phyloP scores from a whole-genome alignment of 2,797 vertebrate species.

The Neosilurus mollespiculum region DNA sequence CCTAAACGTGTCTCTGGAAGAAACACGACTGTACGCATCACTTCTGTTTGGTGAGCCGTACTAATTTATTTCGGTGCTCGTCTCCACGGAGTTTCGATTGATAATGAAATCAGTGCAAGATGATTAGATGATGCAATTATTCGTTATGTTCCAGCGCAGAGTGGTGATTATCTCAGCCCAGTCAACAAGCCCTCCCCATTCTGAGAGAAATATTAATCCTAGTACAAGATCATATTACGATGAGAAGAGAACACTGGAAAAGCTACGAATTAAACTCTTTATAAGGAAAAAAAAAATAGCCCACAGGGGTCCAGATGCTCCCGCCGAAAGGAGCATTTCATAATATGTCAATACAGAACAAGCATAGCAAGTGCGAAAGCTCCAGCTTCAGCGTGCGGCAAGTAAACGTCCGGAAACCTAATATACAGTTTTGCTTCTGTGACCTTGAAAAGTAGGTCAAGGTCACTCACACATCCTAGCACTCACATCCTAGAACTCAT shows the following conservation, averaged over 20 bases:
- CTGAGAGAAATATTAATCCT: conserved; percentile 17
- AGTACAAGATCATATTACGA: background rate
- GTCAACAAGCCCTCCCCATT: conserved; percentile 27
- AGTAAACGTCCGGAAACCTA: too few relatives aligned
- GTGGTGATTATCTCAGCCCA: conserved; percentile 40
- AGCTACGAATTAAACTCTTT: background rate
- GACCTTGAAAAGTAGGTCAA: too few relatives aligned
- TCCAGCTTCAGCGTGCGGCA: too few relatives aligned
- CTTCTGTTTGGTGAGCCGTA: background rate
- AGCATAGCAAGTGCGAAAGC: too few relatives aligned
- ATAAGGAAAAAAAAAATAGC: too few relatives aligned
- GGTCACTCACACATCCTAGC: too few relatives aligned
- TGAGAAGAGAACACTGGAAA: background rate
- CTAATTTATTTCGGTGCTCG: conserved; percentile 35
- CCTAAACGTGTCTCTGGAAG: background rate
- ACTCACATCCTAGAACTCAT: too few relatives aligned
- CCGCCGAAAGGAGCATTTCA: too few relatives aligned
- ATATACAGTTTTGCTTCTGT: too few relatives aligned
- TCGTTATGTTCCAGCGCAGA: conserved; percentile 38
- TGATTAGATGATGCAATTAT: conserved; percentile 21
- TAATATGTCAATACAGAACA: too few relatives aligned
- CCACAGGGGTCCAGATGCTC: too few relatives aligned
- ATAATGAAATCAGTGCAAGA: conserved; percentile 44
- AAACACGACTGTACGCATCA: background rate
- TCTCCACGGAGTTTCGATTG: conserved; percentile 51